phyloP scores from a whole-genome alignment of 1,140 invertebrate species.

The Penaeus japonicus region DNA sequence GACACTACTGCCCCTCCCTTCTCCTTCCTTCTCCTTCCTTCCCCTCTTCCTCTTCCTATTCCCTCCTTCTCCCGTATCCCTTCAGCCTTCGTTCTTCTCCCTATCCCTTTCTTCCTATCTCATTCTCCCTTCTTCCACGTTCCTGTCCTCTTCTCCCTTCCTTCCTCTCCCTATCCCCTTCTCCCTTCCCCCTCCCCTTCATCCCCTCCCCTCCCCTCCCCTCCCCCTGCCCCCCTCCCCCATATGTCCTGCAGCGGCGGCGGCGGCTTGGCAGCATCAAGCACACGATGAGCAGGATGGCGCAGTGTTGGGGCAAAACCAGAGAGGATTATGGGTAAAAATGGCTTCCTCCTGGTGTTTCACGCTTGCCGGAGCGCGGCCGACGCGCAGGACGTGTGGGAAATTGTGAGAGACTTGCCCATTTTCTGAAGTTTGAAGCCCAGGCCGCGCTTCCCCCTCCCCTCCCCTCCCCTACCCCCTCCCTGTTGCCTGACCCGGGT shows the following conservation, averaged over 20 bases:
- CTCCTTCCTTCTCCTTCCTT: neutral
- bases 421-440: slow-evolving; percentile 45
- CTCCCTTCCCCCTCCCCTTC: neutral
- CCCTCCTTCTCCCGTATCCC: neutral
- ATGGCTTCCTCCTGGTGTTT: slow-evolving; percentile 52
- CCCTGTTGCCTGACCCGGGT: too few species aligned
- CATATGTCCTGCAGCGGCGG: neutral
- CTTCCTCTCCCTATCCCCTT: too few species aligned
- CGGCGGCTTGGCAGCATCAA: neutral
- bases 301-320: slow-evolving; percentile 42
- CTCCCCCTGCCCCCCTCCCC: neutral
- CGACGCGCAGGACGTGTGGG: slow-evolving; percentile 48
- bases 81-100: neutral
- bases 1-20: neutral
- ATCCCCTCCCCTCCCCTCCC: neutral
- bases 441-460: neutral
- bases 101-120: neutral
- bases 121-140: too few species aligned
- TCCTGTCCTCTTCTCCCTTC: too few species aligned
- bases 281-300: slow-evolving; percentile 26
- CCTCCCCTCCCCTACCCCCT: neutral
- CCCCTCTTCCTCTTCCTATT: neutral
- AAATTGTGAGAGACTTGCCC: slow-evolving; percentile 52
- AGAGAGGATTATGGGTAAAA: slow-evolving; percentile 49
- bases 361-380: slow-evolving; percentile 46